These are phyloP conservation scores for Ennomos erosarius DNA, from an alignment of 2,888 invertebrate species.

Conservation along the genomic window DNA sequence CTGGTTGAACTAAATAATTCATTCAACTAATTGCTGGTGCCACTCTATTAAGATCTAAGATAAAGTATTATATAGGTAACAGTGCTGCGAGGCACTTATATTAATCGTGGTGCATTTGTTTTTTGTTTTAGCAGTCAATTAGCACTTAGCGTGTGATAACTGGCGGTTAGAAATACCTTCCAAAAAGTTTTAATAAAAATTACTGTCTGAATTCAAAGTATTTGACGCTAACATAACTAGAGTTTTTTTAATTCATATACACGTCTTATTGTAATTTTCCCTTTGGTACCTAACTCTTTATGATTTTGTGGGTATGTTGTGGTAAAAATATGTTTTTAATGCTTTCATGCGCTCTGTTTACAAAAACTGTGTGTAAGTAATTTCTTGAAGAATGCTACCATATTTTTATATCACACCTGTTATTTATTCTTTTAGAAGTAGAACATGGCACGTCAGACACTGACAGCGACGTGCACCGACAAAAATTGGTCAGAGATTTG, in stretches of 20 bases:
- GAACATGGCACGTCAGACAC: not conserved
- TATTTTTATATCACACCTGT: too few relatives aligned
- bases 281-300: too few relatives aligned
- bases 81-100: constrained; percentile 45
- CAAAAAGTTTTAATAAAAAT: too few relatives aligned
- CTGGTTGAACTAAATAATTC: constrained; percentile 48
- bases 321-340: too few relatives aligned
- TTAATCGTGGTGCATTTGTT: constrained; percentile 36
- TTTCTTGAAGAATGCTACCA: too few relatives aligned
- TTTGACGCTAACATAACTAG: too few relatives aligned
- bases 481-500: not conserved
- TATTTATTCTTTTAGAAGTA: not conserved
- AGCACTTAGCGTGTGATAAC: constrained; percentile 20
- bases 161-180: not conserved
- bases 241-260: too few relatives aligned
- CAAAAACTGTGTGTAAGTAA: too few relatives aligned
- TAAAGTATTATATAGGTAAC: constrained; percentile 52
- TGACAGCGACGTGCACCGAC: not conserved
- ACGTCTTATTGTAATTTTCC: too few relatives aligned
- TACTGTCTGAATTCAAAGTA: too few relatives aligned
- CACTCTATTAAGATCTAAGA: constrained; percentile 58
- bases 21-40: constrained; percentile 60
- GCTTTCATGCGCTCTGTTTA: too few relatives aligned
- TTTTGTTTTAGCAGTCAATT: constrained; percentile 22
- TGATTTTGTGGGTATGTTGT: too few relatives aligned